Percentiles rank a stretch among this genome's conserved stretches.
These are phyloP conservation scores for Mastomys natalensis DNA, from an alignment of 2,113 vertebrate genomes.

Conservation along the genomic window DNA sequence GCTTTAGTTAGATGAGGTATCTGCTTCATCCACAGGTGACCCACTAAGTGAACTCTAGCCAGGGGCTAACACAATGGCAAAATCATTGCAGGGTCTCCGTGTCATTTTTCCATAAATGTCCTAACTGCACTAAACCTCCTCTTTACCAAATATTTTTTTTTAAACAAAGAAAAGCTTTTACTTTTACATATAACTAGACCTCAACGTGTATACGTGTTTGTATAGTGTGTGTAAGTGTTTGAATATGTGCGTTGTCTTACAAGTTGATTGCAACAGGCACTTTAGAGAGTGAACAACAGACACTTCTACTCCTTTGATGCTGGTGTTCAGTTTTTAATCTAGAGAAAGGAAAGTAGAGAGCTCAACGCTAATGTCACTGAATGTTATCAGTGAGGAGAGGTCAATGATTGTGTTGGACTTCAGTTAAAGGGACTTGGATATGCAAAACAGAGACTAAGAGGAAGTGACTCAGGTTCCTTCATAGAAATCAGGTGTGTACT, in stretches of 20 bases:
- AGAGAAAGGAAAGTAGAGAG: neutral
- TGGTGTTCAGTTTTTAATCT: neutral
- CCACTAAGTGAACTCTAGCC: neutral
- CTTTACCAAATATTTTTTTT: neutral
- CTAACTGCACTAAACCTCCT: neutral
- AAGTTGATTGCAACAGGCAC: neutral
- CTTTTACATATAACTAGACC: neutral
- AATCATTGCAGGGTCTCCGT: neutral
- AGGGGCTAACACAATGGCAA: fast-evolving
- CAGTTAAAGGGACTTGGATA: neutral
- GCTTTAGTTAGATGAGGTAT: fast-evolving
- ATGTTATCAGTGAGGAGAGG: neutral
- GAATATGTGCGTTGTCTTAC: neutral
- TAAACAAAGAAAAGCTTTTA: neutral
- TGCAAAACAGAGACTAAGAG: neutral
- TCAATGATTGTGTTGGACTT: neutral
- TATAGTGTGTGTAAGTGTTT: neutral
- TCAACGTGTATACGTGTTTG: no score
- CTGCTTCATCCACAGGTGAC: fast-evolving
- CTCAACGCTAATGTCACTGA: fast-evolving
- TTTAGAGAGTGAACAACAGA: neutral
- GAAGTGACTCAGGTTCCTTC: slow-evolving; percentile 60
- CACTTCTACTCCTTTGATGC: neutral
- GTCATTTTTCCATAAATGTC: neutral
- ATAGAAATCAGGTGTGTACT: slow-evolving; percentile 15